Base-by-base conservation (phyloP, 2,113 vertebrate species). In the Perca flavescens region DNA sequence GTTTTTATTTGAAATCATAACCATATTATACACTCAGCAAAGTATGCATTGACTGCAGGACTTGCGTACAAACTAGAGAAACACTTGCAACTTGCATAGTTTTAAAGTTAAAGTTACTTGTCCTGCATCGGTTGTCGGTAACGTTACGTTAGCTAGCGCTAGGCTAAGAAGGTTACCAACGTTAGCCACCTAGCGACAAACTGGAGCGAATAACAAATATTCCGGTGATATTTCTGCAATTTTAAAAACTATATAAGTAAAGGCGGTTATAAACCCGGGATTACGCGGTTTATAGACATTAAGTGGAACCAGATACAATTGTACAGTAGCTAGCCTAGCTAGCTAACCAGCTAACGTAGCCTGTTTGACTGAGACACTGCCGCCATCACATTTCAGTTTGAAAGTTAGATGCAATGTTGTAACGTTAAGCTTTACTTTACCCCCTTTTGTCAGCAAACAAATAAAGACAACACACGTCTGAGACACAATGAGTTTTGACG, bases 401-500 rank as follows among this genome's bases (percentile, higher is more conserved):
- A 86, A 89, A 88, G 65, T 82, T 57, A 6, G 7, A n/a, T 7
- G 2, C 31, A 12, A 0, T 57, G 58, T 36, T 76, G 17, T n/a
- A 19, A 43, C 40, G 10, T 43, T 11, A 43, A 43, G 3, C n/a
- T 1, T 2, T 22, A 19, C 49, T 50, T 56, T 12, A 67, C 19
- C 25, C 25, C 25, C 25, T 40, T 76, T 53, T 58, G 12, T 2
- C 21, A 76, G 64, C 21, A 73, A 68, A 12, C 9, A 46, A n/a
- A 46, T 50, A 68, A 19, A 61, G 11, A 7, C 47, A 6, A 52
- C 25, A 57, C 8, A 22, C 53, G 66, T 3, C 22, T 5, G 5
- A 53, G 56, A 64, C 56, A 82, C 70, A 19, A 94, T 92, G 96
- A 95, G 93, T 76, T 58, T 97, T 79, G 96, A 97, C 91, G 96